Evolutionary conservation across 2,888 invertebrate genomes (phyloP).

Genomic region (Drosophila lacicola): DNA sequence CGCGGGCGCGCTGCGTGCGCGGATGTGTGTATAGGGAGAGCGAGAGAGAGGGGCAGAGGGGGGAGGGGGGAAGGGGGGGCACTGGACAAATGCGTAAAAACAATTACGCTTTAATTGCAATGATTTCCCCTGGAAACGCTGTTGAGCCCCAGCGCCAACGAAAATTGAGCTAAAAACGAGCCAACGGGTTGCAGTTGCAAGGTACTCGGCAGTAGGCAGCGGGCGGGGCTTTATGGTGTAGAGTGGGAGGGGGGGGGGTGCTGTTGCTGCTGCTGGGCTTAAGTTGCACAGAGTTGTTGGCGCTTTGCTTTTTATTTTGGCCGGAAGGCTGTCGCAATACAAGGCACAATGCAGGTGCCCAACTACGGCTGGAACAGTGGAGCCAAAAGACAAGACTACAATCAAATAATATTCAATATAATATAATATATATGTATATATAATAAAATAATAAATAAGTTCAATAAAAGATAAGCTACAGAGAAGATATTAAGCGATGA

Average conservation of each 20-base stretch:
- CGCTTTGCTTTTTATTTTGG: not conserved
- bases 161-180: conserved; percentile 58
- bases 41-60: not conserved
- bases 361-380: conserved; percentile 31
- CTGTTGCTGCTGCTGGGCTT: not conserved
- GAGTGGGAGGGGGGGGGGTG: no score
- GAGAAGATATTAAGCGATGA: no score
- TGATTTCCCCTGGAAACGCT: conserved; percentile 78
- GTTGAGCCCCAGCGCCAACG: conserved; percentile 37
- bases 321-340: conserved; percentile 21
- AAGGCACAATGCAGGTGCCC: conserved; percentile 47
- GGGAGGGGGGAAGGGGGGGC: not conserved
- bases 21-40: not conserved
- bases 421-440: no score
- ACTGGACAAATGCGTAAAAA: conserved; percentile 79
- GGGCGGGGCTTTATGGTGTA: not conserved
- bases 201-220: not conserved
- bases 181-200: conserved; percentile 35
- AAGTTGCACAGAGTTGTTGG: not conserved
- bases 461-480: no score
- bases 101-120: conserved; percentile 84
- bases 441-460: no score
- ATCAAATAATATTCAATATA: no score
- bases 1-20: not conserved
- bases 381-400: not conserved